Percentiles rank a stretch among this genome's conserved stretches.
Conservation (phyloP, 2,888 invertebrate genomes). For the Synanthedon tipuliformis region DNA sequence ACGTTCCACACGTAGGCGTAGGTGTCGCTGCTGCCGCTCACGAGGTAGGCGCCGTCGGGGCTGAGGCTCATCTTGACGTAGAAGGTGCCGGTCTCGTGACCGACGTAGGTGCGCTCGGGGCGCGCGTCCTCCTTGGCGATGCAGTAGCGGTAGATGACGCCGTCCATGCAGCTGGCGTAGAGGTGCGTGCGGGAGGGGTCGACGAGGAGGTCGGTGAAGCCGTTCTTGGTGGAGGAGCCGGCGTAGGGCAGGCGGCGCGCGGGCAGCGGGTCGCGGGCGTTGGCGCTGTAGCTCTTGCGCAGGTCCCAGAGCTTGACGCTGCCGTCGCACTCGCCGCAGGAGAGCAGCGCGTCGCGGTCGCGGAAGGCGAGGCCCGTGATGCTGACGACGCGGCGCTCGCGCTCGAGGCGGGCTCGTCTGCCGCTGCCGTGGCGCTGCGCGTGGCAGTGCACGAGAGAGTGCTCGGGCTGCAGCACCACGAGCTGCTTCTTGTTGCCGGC, state of each 20-base stretch:
- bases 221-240: constrained; percentile 76
- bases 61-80: constrained; percentile 87
- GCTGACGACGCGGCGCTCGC: constrained; percentile 73
- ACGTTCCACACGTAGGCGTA: constrained; percentile 89
- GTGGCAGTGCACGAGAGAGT: constrained; percentile 78
- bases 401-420: constrained; percentile 55
- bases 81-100: constrained; percentile 84
- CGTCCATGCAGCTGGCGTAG: constrained; percentile 90
- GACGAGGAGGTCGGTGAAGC: constrained; percentile 82
- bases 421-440: constrained; percentile 61
- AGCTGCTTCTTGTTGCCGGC: constrained; percentile 35
- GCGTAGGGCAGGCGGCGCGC: constrained; percentile 79
- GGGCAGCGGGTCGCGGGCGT: constrained; percentile 77
- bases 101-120: constrained; percentile 75
- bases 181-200: constrained; percentile 76
- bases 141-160: constrained; percentile 87
- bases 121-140: constrained; percentile 74
- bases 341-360: constrained; percentile 81
- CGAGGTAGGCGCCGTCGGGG: constrained; percentile 82
- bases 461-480: constrained; percentile 74
- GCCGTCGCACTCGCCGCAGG: constrained; percentile 90
- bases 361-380: constrained; percentile 89
- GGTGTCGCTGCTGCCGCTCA: constrained; percentile 91
- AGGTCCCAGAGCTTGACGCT: constrained; percentile 90
- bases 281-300: constrained; percentile 80